Evolutionary conservation across 1,140 invertebrate genomes (phyloP), one percentile per base, ranked within the genome.

Genomic region (Brachionus calyciflorus): DNA sequence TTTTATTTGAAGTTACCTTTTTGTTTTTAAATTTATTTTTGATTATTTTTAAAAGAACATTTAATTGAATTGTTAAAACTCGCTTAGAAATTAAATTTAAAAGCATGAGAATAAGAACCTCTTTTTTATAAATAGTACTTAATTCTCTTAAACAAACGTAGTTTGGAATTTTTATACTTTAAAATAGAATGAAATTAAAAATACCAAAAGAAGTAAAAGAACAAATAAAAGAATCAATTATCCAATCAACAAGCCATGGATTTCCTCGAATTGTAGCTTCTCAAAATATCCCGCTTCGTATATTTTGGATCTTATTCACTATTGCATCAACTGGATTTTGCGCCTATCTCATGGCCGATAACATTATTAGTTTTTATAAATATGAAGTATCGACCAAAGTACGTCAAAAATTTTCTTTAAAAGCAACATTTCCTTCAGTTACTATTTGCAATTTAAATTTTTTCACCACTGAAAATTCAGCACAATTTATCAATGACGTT

Each of bases 391-490:
- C 28, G 17, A 60, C 55, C 19, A 60, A 60, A 60, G 17, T 60
- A 17, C 14, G 37, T 33, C n/a, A 17, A 0, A 60, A 60, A 60
- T 37, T 6, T 17, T 26, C 33, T 17, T n/a, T 60, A 33, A n/a
- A 28, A 21, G 7, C 55, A 6, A 9, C 19, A 17, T 60, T 60
- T 60, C 55, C 55, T 1, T 17, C 12, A 19, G 30, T 60, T 7
- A 40, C 55, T 19, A 17, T 60, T 60, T 60, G 55, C 37, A 60
- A 60, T 9, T 17, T 37, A 5, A 33, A 60, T n/a, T 60, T 60
- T 33, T 60, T 60, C 37, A 60, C 55, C 9, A 37, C 26, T 37
- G 55, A 60, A 19, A 37, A 60, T 41, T 12, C 26, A n/a, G 19
- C 37, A 7, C 17, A 60, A 33, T 60, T 57, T 57, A 28, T 14